phyloP scores from a whole-genome alignment of 1,140 invertebrate species.

The Drosophila lacteicornis region DNA sequence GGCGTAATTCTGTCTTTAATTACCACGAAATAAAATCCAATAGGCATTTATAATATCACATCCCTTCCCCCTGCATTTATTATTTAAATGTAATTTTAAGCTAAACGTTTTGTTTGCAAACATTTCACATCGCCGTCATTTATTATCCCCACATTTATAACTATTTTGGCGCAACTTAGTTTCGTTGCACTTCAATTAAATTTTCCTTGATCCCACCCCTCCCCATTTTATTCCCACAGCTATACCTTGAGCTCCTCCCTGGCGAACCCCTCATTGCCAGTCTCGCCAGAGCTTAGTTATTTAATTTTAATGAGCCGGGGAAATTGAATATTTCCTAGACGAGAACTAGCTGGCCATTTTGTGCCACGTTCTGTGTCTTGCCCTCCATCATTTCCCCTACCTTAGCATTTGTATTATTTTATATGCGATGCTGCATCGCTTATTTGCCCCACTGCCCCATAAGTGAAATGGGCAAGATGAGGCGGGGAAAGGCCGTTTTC shows the following conservation, averaged over 20 bases:
- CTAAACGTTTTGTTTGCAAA: not conserved
- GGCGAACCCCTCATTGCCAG: not conserved
- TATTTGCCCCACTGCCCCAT: conserved; percentile 57
- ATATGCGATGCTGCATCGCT: conserved; percentile 64
- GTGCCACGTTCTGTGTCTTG: conserved; percentile 24
- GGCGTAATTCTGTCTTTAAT: too few relatives aligned
- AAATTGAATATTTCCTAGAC: conserved; percentile 75
- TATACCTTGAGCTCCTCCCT: not conserved
- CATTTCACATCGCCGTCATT: not conserved
- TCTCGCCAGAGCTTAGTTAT: conserved; percentile 57
- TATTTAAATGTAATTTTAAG: too few relatives aligned
- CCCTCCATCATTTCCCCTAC: not conserved
- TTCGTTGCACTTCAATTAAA: conserved; percentile 25
- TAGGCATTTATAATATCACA: not conserved
- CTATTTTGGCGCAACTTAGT: conserved; percentile 3
- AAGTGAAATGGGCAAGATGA: conserved; percentile 45
- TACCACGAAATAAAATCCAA: too few relatives aligned
- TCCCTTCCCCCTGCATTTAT: too few relatives aligned
- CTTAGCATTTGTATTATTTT: conserved; percentile 59
- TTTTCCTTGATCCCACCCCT: not conserved
- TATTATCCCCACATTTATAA: conserved; percentile 1
- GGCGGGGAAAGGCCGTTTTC: conserved; percentile 6
- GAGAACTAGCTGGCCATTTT: conserved; percentile 46
- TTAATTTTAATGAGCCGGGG: conserved; percentile 78
- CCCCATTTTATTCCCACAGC: not conserved